These are phyloP conservation scores for Magallana gigas DNA, from an alignment of 1,140 invertebrate species.

Conservation along the genomic window DNA sequence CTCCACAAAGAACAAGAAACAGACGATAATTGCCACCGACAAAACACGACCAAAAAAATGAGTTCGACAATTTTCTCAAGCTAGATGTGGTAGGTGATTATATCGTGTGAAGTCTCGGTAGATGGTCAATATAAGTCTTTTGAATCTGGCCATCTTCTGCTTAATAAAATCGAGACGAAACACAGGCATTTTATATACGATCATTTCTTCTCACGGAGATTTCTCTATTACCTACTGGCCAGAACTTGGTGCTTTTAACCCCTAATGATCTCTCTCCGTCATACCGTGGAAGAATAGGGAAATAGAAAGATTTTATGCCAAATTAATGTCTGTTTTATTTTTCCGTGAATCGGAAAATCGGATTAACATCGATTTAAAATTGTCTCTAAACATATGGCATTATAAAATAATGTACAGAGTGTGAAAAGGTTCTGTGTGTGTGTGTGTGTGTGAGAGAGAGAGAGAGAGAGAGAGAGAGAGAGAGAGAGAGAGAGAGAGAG, in stretches of 20 bases:
- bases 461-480: background rate
- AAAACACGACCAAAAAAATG: background rate
- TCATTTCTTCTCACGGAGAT: constrained; percentile 28
- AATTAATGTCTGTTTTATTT: background rate
- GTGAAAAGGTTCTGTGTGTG: background rate
- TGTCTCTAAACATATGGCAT: constrained; percentile 6
- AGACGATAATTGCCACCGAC: constrained; percentile 6
- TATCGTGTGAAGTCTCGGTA: background rate
- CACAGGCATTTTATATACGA: background rate
- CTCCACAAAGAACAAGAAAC: background rate
- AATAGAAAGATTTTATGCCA: constrained; percentile 2
- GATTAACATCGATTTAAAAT: constrained; percentile 33
- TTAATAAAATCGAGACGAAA: constrained; percentile 18
- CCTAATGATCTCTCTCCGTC: too few relatives aligned
- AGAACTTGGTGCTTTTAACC: background rate
- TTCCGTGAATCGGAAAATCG: constrained; percentile 16
- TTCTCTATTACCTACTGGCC: background rate
- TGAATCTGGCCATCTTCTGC: background rate
- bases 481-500: background rate
- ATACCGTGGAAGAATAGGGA: background rate
- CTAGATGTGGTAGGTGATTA: background rate
- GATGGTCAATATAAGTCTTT: constrained; percentile 8
- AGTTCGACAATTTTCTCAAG: background rate
- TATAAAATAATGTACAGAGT: background rate
- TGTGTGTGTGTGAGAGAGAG: background rate